phyloP scores from a whole-genome alignment of 2,888 invertebrate species.

The Scaptomyza reducta region DNA sequence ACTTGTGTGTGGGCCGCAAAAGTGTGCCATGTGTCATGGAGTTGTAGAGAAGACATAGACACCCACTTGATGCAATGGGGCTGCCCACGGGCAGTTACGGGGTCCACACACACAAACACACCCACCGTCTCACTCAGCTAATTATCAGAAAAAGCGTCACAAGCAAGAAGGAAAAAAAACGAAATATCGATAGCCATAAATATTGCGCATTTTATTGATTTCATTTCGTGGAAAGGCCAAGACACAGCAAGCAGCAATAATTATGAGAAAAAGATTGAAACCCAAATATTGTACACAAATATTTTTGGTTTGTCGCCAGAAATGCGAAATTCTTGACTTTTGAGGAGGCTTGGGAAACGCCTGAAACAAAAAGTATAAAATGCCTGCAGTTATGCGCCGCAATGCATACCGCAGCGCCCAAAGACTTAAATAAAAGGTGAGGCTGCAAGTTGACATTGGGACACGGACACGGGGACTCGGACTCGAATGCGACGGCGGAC shows the following conservation, averaged over 20 bases:
- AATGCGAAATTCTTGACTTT: conserved; percentile 55
- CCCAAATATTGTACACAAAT: conserved; percentile 51
- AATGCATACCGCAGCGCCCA: conserved; percentile 51
- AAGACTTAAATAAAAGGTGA: conserved; percentile 49
- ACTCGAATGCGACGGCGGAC: conserved; percentile 40
- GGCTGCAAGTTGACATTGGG: conserved; percentile 76
- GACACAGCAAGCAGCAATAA: conserved; percentile 54
- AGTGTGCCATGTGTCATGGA: conserved; percentile 74
- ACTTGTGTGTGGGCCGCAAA: conserved; percentile 69
- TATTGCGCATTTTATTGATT: conserved; percentile 71
- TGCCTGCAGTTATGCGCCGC: conserved; percentile 74
- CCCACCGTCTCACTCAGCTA: conserved; percentile 66
- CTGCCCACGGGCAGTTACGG: conserved; percentile 37
- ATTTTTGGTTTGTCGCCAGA: conserved; percentile 76
- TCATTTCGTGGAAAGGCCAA: conserved; percentile 53
- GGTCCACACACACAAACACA: conserved; percentile 39
- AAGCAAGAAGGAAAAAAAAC: not conserved
- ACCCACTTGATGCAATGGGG: conserved; percentile 45
- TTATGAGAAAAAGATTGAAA: conserved; percentile 61
- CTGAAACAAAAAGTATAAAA: conserved; percentile 49
- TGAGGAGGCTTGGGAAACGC: conserved; percentile 36
- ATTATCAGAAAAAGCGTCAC: conserved; percentile 49
- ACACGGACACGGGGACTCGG: conserved; percentile 17
- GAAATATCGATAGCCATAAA: conserved; percentile 52
- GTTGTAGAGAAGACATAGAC: conserved; percentile 43